Evolutionary conservation across 2,888 invertebrate genomes (phyloP), one percentile per base, ranked within the genome.

Genomic region (Leptopilina myrica): DNA sequence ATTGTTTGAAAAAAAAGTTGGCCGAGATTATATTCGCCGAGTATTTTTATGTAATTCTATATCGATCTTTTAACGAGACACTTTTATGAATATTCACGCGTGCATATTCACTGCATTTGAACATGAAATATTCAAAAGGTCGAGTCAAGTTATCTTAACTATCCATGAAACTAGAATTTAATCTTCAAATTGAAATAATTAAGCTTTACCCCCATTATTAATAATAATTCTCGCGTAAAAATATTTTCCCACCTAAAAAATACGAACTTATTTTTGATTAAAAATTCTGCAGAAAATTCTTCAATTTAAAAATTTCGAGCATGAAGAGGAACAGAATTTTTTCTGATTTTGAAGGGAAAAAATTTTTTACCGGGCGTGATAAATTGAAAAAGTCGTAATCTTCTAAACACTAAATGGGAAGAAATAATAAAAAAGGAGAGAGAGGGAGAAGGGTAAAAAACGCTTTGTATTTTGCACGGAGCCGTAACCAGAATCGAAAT

Each of bases 1-100:
- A 20, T 62, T 62, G 62, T 62, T 20, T 62, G 33, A 2, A 3
- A 20, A 3, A 20, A 26, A 56, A 73, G 49, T 49, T 53, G 33
- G 49, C 7, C 20, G 26, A 26, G 69, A 73, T 53, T 73, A n/a
- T 73, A 56, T 73, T 33, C 26, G 12, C 33, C 12, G 33, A 14
- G 8, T 73, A 53, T 73, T 73, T 73, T 73, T 73, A 73, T 73
- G 53, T 73, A 73, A 53, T 73, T 73, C 69, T 73, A 73, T 73
- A 73, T 73, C 56, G 69, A 73, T n/a, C 33, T 26, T 56, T 53
- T 53, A 56, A 56, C 56, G 69, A 73, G 33, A 73, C 49, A 73
- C 14, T 53, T 73, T 73, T 73, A 73, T 73, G 69, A 73, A 73
- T 73, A 73, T 73, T 73, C 69, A 73, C 26, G 69, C 8, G 49